Evolutionary conservation across 2,888 invertebrate species (phyloP), one percentile per base, ranked within the genome.

Genomic region (Morpho achilles): DNA sequence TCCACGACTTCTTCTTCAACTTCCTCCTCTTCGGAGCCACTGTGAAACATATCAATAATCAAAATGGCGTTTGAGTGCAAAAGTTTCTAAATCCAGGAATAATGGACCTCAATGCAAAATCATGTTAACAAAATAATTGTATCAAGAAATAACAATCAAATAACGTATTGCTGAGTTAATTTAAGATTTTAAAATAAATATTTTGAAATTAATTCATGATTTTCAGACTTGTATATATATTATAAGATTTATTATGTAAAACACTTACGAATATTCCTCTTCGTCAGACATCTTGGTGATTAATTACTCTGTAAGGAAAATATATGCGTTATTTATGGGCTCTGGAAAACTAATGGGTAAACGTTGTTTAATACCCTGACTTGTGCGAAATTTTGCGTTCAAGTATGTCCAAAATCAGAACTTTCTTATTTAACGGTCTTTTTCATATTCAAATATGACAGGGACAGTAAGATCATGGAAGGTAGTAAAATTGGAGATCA

Each of bases 181-280:
- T 32, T 32, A 32, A 2, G 32, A 32, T 32, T 32, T 32, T 32
- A 32, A 32, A 32, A 32, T 32, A 32, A 32, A 32, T 32, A 0
- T 32, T 32, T 32, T 32, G 5, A 32, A 5, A 2, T 32, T 32
- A 2, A 0, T 5, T 32, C 1, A 32, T 3, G 5, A 32, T 32
- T 32, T 32, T 32, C 32, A 32, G 32, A 32, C 32, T 32, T 32
- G 4, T 32, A 32, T 1, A 32, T 32, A 32, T 32, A 32, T 1
- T 32, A 32, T 32, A 5, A 32, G 32, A 32, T 32, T 5, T 32
- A 32, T 32, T 32, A 5, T 32, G 3, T 32, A 40, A 22, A 56
- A 75, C 93, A 96, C 97, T 97, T 93, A 97, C 97, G 97, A 96
- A 93, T 97, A 97, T 93, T 96, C 96, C 92, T 97, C 97, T 91